Conservation (phyloP, 2,113 vertebrate species). For the Strix uralensis region DNA sequence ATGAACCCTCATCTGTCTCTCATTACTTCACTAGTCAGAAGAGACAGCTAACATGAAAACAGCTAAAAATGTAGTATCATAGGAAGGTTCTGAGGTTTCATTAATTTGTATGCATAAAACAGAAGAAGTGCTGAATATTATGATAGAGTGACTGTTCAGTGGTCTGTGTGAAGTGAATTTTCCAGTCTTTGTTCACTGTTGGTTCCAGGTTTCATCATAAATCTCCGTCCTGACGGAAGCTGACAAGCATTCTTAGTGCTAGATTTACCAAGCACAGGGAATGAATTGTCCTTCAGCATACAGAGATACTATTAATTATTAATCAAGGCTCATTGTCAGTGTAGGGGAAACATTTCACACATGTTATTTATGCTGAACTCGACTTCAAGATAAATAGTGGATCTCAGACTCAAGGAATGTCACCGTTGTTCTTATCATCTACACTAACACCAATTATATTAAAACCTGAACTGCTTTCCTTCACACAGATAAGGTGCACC, state of each 20-base stretch:
- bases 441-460: not conserved
- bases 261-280: not conserved
- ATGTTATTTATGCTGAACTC: not conserved
- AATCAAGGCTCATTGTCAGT: not conserved
- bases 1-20: not conserved
- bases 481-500: not conserved
- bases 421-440: not conserved
- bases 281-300: not conserved
- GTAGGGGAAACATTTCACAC: not conserved
- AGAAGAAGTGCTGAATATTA: not conserved
- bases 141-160: not conserved
- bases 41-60: not conserved
- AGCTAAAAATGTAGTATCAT: not conserved
- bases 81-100: not conserved
- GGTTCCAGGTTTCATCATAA: not conserved
- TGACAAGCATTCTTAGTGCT: not conserved
- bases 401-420: slow-evolving; percentile 9
- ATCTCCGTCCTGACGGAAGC: not conserved
- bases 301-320: slow-evolving; percentile 40
- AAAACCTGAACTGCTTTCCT: not conserved
- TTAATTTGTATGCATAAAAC: not conserved
- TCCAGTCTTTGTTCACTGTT: not conserved
- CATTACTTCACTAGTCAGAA: not conserved
- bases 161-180: not conserved
- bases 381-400: slow-evolving; percentile 11